These are phyloP conservation scores for Busseola fusca DNA, from an alignment of 2,888 invertebrate genomes.

Conservation along the genomic window DNA sequence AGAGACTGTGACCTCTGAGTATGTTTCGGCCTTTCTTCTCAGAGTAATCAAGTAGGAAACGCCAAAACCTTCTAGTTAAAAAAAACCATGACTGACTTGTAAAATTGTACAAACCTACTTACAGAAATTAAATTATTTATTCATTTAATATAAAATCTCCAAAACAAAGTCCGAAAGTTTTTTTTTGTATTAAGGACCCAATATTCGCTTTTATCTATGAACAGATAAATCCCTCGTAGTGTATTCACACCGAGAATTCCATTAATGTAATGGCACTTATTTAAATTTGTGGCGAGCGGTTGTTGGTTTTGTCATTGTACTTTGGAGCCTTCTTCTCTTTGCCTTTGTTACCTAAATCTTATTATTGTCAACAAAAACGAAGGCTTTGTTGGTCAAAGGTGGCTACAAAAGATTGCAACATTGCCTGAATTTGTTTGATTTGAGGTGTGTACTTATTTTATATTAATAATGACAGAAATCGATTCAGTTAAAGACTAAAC, in stretches of 20 bases:
- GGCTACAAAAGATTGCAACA: conserved; percentile 13
- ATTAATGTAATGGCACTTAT: conserved; percentile 64
- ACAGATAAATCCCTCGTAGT: conserved; percentile 53
- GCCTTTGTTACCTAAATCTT: conserved; percentile 49
- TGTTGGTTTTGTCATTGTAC: conserved; percentile 45
- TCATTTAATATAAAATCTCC: neutral
- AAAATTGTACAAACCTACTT: too few species aligned
- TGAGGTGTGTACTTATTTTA: neutral
- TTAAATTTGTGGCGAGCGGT: conserved; percentile 57
- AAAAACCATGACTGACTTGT: too few species aligned
- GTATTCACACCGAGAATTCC: conserved; percentile 54
- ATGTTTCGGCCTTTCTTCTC: too few species aligned
- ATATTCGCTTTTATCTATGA: conserved; percentile 26
- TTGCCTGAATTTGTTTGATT: neutral
- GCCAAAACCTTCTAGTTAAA: too few species aligned
- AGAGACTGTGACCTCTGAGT: too few species aligned
- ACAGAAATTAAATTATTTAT: too few species aligned
- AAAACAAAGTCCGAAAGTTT: conserved; percentile 7
- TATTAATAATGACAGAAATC: neutral
- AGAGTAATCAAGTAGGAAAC: too few species aligned
- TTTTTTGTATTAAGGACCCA: neutral
- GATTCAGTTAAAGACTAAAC: neutral
- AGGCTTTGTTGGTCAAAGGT: conserved; percentile 23
- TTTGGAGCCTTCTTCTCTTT: conserved; percentile 12
- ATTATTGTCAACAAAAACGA: conserved; percentile 41